A percentile compares a stretch with the other conserved stretches of the same genome.
phyloP scores from a whole-genome alignment of 2,888 invertebrate species.

The Apodemia zela region DNA sequence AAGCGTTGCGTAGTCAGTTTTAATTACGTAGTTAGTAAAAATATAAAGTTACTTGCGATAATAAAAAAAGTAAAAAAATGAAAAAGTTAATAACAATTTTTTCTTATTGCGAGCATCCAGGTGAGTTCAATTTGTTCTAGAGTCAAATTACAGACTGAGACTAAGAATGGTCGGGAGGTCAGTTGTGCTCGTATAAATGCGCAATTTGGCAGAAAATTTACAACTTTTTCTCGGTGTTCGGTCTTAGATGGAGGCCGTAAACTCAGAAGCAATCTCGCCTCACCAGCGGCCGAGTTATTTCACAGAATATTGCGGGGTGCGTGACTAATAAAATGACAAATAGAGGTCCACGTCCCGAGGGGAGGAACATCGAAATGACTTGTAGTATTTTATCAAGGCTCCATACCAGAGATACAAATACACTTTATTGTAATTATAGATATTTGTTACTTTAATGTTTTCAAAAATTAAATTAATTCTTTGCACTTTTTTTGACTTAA shows the following conservation, averaged over 20 bases:
- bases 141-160: conserved; percentile 52
- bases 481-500: no score
- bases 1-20: no score
- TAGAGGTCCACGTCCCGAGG: conserved; percentile 52
- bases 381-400: conserved; percentile 33
- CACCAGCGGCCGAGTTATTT: conserved; percentile 64
- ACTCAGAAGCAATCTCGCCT: conserved; percentile 69
- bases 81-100: conserved; percentile 23
- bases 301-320: conserved; percentile 67
- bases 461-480: no score
- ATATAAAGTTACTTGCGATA: not conserved
- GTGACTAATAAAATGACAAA: conserved; percentile 77
- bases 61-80: not conserved
- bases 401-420: not conserved
- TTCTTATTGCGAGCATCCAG: conserved; percentile 41
- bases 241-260: conserved; percentile 64
- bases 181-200: conserved; percentile 68
- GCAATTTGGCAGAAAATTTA: conserved; percentile 74
- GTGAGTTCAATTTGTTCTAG: conserved; percentile 53
- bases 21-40: no score
- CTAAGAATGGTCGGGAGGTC: conserved; percentile 54
- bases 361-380: conserved; percentile 45
- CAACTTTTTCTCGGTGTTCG: conserved; percentile 68
- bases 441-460: not conserved
- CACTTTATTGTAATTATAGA: not conserved